Base-by-base conservation (phyloP, 2,888 invertebrate genomes). In the Stenodera caucasica region DNA sequence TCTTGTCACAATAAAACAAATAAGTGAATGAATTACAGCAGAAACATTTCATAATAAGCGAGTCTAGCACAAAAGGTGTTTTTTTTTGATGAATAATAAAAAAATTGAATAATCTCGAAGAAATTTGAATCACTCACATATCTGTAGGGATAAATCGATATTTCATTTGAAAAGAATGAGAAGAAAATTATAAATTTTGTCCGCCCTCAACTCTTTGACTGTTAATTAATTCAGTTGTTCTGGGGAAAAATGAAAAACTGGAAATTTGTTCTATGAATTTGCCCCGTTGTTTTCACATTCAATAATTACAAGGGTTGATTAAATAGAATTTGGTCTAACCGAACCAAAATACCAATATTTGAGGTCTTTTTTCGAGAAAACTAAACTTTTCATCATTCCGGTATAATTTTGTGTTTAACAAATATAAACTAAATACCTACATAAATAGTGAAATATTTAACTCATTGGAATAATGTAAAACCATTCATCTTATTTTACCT, bases 401-500 rank as follows among this genome's bases (percentile, higher is more conserved):
- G 9, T n/a, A n/a, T n/a, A n/a, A n/a, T n/a, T n/a, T n/a, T n/a
- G n/a, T 45, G 21, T 45, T 45, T 45, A 21, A 12, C 12, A 45
- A 45, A 45, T 45, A 18, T 45, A 45, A 45, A 45, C 45, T n/a
- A 21, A 21, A 45, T 45, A 45, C 45, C 45, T 45, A 21, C 11
- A 45, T 45, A 45, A 45, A 45, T 45, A 45, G 21, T 21, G 12
- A 45, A 45, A 45, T 21, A 21, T 12, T 18, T 9, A 21, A 45
- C 21, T 45, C 45, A 45, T 45, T 45, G 11, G 11, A 45, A 45
- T 45, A 21, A 45, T 45, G 21, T 45, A 45, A 45, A 45, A 18
- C 45, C 45, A 45, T 45, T 45, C 45, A 21, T 55, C 55, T 55
- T 55, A 55, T 55, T 55, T 55, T 55, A 26, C 37, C 40, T 55